A percentile compares a stretch with the other conserved stretches of the same genome.
These are phyloP conservation scores for Agonopterix subpropinquella DNA, from an alignment of 2,888 invertebrate species.

Conservation along the genomic window DNA sequence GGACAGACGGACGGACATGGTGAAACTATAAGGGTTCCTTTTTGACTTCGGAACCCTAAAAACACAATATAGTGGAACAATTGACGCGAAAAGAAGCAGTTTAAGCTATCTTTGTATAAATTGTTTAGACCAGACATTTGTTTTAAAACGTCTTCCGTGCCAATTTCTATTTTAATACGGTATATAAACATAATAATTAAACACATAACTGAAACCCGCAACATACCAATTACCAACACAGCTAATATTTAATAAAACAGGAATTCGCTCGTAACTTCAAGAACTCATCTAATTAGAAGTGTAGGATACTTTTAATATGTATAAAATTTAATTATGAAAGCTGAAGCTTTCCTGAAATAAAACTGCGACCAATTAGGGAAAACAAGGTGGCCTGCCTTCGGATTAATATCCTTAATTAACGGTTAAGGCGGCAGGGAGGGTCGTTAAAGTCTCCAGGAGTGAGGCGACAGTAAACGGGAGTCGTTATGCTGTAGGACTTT, in stretches of 20 bases:
- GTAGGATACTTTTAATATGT: constrained; percentile 25
- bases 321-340: constrained; percentile 52
- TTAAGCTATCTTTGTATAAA: no score
- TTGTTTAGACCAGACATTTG: no score
- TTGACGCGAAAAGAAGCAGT: no score
- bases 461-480: constrained; percentile 33
- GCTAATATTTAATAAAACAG: not conserved
- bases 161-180: no score
- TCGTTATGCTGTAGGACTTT: constrained; percentile 1
- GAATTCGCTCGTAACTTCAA: constrained; percentile 3
- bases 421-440: constrained; percentile 48
- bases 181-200: no score
- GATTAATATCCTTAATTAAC: constrained; percentile 66
- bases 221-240: no score
- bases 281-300: constrained; percentile 9
- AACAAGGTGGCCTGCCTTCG: constrained; percentile 64
- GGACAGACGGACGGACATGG: no score
- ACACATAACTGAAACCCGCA: no score
- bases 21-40: no score
- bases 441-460: constrained; percentile 48
- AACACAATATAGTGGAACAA: no score
- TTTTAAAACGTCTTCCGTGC: no score
- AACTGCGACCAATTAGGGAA: constrained; percentile 68
- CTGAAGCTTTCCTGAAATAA: constrained; percentile 53
- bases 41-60: no score